These are phyloP conservation scores for Poecilia picta DNA, from an alignment of 2,797 vertebrate species.

Conservation along the genomic window DNA sequence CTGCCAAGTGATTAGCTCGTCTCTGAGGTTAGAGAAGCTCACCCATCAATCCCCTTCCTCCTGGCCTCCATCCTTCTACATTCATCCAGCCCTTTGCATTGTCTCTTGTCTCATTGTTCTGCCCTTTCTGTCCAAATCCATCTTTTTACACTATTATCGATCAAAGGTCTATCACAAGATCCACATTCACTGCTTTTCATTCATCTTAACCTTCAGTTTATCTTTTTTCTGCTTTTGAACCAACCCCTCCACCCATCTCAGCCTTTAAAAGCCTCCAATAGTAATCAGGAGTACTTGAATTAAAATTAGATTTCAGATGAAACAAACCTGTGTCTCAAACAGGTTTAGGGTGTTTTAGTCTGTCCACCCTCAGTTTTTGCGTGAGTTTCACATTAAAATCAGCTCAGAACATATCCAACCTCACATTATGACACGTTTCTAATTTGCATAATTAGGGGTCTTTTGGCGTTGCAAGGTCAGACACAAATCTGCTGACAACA, in stretches of 20 bases:
- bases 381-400: constrained; percentile 4
- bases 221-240: constrained; percentile 15
- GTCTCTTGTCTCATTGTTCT: constrained; percentile 46
- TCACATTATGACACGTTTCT: constrained; percentile 24
- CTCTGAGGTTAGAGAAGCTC: constrained; percentile 45
- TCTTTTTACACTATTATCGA: constrained; percentile 48
- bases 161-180: constrained; percentile 51
- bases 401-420: background rate
- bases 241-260: constrained; percentile 4
- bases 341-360: background rate
- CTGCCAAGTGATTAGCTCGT: constrained; percentile 58
- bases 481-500: constrained; percentile 74
- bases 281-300: constrained; percentile 12
- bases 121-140: constrained; percentile 15
- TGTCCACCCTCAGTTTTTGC: background rate
- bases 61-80: constrained; percentile 43
- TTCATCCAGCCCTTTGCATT: constrained; percentile 38
- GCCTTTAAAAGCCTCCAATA: constrained; percentile 26
- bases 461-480: constrained; percentile 57
- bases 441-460: constrained; percentile 60
- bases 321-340: background rate
- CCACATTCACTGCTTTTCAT: constrained; percentile 25
- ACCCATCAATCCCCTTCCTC: constrained; percentile 35
- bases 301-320: background rate
- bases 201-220: constrained; percentile 32